These are phyloP conservation scores for Nasonia oneida DNA, from an alignment of 2,888 invertebrate genomes.

Conservation along the genomic window DNA sequence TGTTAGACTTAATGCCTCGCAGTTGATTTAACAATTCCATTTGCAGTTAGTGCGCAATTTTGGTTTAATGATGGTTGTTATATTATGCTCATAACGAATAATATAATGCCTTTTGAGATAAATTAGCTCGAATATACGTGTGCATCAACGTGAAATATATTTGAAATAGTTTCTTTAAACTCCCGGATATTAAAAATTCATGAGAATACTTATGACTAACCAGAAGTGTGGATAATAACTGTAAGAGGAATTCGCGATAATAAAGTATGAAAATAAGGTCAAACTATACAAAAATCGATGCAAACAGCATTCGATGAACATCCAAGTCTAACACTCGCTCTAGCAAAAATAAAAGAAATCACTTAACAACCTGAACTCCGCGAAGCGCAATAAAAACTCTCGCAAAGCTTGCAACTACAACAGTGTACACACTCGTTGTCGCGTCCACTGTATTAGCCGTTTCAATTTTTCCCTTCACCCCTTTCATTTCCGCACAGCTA, in stretches of 20 bases:
- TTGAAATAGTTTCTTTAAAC: too few relatives aligned
- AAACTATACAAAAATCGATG: background rate
- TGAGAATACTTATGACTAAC: too few relatives aligned
- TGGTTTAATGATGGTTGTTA: background rate
- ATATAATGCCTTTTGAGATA: background rate
- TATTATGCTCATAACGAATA: background rate
- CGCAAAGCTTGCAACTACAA: background rate
- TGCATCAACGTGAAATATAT: too few relatives aligned
- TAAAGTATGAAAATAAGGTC: too few relatives aligned
- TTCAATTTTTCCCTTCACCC: slow-evolving; percentile 14
- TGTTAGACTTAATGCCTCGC: background rate
- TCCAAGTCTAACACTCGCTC: background rate
- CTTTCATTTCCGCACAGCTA: background rate
- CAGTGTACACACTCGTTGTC: background rate
- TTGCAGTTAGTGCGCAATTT: background rate
- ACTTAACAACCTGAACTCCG: background rate
- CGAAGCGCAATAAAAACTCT: slow-evolving; percentile 25
- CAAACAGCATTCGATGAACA: background rate
- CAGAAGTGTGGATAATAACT: too few relatives aligned
- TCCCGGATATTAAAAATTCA: too few relatives aligned
- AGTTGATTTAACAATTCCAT: background rate
- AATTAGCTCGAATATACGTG: background rate
- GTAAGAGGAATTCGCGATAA: too few relatives aligned
- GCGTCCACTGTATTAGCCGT: background rate
- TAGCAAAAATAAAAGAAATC: background rate